Evolutionary conservation across 2,113 vertebrate species (phyloP).

Genomic region (Sclerurus mexicanus): DNA sequence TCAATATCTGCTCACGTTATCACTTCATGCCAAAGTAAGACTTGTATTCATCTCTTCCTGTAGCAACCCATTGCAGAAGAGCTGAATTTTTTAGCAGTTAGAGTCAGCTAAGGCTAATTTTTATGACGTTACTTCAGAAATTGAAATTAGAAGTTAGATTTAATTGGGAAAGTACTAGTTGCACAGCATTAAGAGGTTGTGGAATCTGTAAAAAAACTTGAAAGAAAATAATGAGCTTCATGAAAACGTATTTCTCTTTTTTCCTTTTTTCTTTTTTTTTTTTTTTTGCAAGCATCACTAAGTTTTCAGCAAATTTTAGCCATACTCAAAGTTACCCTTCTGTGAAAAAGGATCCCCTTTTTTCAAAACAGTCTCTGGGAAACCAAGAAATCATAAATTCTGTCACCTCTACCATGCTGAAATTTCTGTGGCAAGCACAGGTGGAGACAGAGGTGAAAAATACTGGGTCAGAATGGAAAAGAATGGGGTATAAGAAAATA

Average conservation of each 20-base stretch:
- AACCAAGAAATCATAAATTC: background rate
- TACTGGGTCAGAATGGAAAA: background rate
- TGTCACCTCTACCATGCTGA: background rate
- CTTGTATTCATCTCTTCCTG: background rate
- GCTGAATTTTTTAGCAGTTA: background rate
- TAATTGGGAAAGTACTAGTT: background rate
- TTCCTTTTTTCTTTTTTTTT: no score
- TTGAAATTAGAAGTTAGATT: background rate
- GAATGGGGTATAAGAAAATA: background rate
- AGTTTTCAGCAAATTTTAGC: background rate
- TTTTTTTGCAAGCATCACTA: background rate
- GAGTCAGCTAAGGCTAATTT: background rate
- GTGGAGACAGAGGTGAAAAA: constrained; percentile 2
- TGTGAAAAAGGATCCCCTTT: background rate
- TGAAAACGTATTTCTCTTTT: background rate
- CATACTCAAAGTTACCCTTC: background rate
- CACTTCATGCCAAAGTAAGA: background rate
- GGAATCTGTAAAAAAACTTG: background rate
- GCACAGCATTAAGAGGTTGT: background rate
- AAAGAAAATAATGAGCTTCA: background rate
- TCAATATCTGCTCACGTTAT: background rate
- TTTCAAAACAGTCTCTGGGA: background rate
- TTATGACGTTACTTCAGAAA: background rate
- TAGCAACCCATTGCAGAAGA: background rate
- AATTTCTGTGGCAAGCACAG: background rate